Evolutionary conservation across 2,113 vertebrate genomes (phyloP).

Genomic region (Sclerurus mexicanus): DNA sequence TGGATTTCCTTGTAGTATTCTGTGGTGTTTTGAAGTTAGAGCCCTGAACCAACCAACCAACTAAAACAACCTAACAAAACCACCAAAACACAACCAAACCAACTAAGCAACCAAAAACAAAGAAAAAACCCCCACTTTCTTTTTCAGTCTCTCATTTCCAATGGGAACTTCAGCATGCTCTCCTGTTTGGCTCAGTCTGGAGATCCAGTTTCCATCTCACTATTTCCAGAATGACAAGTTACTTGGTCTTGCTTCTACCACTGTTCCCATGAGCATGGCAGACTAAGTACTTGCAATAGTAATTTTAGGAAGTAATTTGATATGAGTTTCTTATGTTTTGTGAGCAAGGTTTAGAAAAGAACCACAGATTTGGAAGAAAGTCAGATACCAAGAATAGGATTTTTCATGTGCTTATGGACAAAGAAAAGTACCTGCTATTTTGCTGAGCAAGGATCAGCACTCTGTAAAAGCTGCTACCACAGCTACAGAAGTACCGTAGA

Average conservation of each 20-base stretch:
- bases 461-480: neutral
- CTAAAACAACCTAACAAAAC: neutral
- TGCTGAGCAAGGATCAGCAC: neutral
- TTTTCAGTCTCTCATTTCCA: neutral
- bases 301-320: neutral
- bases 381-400: neutral
- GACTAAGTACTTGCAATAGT: neutral
- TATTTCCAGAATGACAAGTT: neutral
- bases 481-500: neutral
- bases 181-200: neutral
- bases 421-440: neutral
- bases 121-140: neutral
- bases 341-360: neutral
- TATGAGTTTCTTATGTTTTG: neutral
- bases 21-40: neutral
- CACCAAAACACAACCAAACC: neutral
- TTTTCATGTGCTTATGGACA: neutral
- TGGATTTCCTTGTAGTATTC: neutral
- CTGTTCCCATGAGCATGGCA: neutral
- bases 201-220: neutral
- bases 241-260: neutral
- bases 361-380: neutral
- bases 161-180: neutral
- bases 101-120: neutral
- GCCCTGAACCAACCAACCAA: neutral